These are phyloP conservation scores for Agraylea sexmaculata DNA, from an alignment of 1,140 invertebrate genomes.

Conservation along the genomic window DNA sequence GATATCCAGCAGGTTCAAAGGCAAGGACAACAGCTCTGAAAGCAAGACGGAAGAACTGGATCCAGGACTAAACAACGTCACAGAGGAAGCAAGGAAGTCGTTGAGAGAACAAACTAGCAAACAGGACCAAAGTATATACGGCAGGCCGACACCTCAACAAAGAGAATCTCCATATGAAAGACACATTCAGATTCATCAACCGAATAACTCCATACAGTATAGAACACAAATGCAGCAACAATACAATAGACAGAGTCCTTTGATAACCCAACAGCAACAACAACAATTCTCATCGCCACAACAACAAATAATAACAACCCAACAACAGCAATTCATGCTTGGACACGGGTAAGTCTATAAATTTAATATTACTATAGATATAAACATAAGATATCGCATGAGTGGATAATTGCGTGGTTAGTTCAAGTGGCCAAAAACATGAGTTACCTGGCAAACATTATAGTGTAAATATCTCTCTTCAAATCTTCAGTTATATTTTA, in stretches of 20 bases:
- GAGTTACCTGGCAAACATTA: too few relatives aligned
- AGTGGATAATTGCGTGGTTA: too few relatives aligned
- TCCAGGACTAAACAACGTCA: conserved; percentile 49
- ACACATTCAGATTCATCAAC: conserved; percentile 38
- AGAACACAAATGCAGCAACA: conserved; percentile 27
- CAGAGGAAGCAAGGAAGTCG: conserved; percentile 47
- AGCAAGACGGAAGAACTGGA: conserved; percentile 41
- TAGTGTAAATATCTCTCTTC: too few relatives aligned
- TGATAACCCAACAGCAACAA: conserved; percentile 28
- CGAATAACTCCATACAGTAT: conserved; percentile 35
- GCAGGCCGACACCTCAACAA: conserved; percentile 42
- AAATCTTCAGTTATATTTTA: too few relatives aligned
- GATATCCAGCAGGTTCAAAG: conserved; percentile 69
- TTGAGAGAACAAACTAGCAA: conserved; percentile 28
- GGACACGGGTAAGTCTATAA: conserved; percentile 9
- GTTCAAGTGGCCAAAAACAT: too few relatives aligned
- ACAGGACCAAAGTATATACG: conserved; percentile 43
- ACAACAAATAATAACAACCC: conserved; percentile 35
- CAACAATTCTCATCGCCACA: conserved; percentile 26
- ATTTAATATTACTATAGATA: too few relatives aligned
- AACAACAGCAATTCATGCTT: conserved; percentile 26
- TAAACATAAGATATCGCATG: too few relatives aligned
- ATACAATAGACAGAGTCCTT: conserved; percentile 11
- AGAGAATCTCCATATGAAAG: conserved; percentile 28
- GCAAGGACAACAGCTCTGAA: conserved; percentile 42